Base-by-base conservation (phyloP, 2,113 vertebrate genomes). In the Cranoglanis bouderius region DNA sequence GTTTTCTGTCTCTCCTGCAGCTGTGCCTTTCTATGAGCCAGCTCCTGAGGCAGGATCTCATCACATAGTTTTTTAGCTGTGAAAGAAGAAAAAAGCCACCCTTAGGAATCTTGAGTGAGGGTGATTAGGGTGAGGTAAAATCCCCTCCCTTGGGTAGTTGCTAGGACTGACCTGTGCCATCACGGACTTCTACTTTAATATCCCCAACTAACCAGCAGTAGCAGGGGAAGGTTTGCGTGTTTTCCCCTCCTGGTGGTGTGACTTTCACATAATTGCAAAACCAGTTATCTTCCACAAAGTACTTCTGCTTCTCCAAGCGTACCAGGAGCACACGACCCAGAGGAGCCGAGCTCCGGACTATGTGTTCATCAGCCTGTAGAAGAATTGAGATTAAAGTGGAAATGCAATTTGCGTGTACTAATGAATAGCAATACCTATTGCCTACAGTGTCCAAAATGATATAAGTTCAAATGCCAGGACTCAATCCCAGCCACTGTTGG, bases 261-360 rank as follows among this genome's bases (percentile, higher is more conserved):
- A 97, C 96, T 0, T 85, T 93, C 84, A 97, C 92, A 24, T 93
- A 94, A 72, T 92, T 90, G 89, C 97, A 97, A 93, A 96, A 97
- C 96, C 97, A 97, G 75, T 96, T 96, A 24, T 97, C 95, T 86
- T 97, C 96, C 82, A 97, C 92, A 92, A 95, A 95, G 87, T 95
- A 95, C 88, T 84, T 95, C 85, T 94, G 92, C 89, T 97, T 97
- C 91, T 96, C 93, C 87, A 97, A 81, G 59, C 94, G 93, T 88
- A 97, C 95, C 89, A 97, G 92, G 6, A 95, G 91, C 82, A 97
- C n/a, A 0, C 91, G 87, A 21, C 97, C 97, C 67, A 97, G 51
- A 75, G 93, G 93, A 1, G 92, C 87, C 0, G 89, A 35, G 29
- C 95, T 91, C 2, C 35, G 90, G 2, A 94, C 94, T 10, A 93